Conservation (phyloP, 2,888 invertebrate species). For the Deilephila elpenor region DNA sequence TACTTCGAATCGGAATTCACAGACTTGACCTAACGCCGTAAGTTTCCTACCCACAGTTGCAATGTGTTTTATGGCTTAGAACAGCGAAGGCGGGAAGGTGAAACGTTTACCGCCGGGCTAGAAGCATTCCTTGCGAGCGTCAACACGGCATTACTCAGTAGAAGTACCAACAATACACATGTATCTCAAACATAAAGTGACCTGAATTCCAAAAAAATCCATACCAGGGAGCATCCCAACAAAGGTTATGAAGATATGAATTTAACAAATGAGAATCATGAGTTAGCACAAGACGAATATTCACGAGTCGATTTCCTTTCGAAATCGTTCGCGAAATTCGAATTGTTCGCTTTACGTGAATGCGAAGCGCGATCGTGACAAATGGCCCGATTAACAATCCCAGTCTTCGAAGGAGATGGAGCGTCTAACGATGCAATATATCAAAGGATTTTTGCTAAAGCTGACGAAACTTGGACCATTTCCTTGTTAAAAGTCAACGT, state of each 20-base stretch:
- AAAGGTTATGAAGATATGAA: conserved; percentile 32
- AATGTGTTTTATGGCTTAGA: background rate
- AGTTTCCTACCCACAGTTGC: conserved; percentile 1
- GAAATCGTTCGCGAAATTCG: conserved; percentile 73
- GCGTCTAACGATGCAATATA: conserved; percentile 82
- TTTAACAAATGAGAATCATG: conserved; percentile 44
- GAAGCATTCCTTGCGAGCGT: background rate
- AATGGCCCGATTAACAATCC: conserved; percentile 82
- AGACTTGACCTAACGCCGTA: background rate
- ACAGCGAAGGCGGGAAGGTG: background rate
- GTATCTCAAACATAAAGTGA: background rate
- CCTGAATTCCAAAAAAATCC: background rate
- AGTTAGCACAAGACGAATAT: conserved; percentile 47
- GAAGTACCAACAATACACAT: background rate
- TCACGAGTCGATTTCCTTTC: conserved; percentile 57
- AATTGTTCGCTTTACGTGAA: conserved; percentile 71
- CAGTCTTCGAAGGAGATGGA: conserved; percentile 74
- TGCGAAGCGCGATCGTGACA: conserved; percentile 79
- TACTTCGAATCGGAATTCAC: background rate
- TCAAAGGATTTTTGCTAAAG: conserved; percentile 79
- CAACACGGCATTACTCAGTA: background rate
- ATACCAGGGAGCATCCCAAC: background rate
- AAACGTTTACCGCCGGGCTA: background rate
- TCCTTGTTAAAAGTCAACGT: conserved; percentile 64
- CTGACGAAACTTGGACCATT: conserved; percentile 69